Percentiles rank a stretch among this genome's conserved stretches.
phyloP scores from a whole-genome alignment of 2,113 vertebrate species.

The Lota lota region DNA sequence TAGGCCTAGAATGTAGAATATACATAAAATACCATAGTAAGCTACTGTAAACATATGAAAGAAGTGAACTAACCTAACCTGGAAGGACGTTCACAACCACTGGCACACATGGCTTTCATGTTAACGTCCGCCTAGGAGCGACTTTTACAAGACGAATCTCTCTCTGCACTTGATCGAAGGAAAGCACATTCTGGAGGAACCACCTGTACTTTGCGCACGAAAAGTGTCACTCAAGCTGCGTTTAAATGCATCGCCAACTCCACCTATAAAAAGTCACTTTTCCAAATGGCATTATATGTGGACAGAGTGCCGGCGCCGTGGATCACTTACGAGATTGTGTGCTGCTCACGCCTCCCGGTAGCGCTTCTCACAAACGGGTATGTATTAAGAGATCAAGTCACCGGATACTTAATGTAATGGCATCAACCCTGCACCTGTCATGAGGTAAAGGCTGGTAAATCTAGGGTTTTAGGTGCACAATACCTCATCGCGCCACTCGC shows the following conservation, averaged over 20 bases:
- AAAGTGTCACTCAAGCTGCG: conserved; percentile 27
- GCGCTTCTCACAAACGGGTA: conserved; percentile 34
- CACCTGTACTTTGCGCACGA: conserved; percentile 17
- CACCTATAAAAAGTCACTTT: conserved; percentile 60
- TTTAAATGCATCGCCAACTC: conserved; percentile 28
- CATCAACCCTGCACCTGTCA: conserved; percentile 9
- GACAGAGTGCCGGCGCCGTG: conserved; percentile 1
- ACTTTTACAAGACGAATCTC: conserved; percentile 38
- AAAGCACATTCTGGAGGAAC: conserved; percentile 30
- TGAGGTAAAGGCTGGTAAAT: neutral
- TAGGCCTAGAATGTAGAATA: too few relatives aligned
- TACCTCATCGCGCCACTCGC: too few relatives aligned
- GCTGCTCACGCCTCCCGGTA: conserved; percentile 25
- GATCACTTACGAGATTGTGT: conserved; percentile 62
- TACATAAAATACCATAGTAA: too few relatives aligned
- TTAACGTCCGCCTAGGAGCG: conserved; percentile 37
- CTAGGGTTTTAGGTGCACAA: conserved; percentile 11
- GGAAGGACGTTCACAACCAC: neutral
- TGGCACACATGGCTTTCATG: conserved; percentile 20
- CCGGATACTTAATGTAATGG: conserved; percentile 28
- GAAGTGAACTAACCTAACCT: too few relatives aligned
- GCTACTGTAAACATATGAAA: too few relatives aligned
- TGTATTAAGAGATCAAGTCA: conserved; percentile 50
- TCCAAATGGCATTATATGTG: conserved; percentile 42
- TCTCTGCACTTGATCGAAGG: conserved; percentile 21